Percentiles rank a stretch among this genome's conserved stretches.
Conservation (phyloP, 2,113 vertebrate genomes). For the Silurus glanis region DNA sequence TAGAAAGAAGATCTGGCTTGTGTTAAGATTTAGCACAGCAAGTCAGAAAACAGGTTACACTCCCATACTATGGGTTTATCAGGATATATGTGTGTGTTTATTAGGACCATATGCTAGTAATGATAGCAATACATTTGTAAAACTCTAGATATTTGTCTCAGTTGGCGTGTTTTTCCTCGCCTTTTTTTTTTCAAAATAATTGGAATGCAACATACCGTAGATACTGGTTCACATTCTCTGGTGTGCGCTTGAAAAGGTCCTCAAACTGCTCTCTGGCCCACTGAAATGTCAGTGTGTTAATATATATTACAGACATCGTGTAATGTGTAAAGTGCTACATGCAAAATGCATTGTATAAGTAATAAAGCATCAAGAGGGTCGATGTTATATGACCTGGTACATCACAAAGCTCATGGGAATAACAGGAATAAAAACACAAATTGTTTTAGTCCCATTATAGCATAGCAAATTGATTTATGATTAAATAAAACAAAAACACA, state of each 20-base stretch:
- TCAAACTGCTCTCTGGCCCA: constrained; percentile 80
- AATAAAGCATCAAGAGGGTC: background rate
- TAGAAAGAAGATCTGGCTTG: constrained; percentile 11
- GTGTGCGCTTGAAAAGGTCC: constrained; percentile 71
- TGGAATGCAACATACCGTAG: constrained; percentile 58
- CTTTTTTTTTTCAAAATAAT: background rate
- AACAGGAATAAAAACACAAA: too few species aligned
- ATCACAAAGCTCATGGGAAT: too few species aligned
- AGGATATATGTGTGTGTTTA: background rate
- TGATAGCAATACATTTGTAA: background rate
- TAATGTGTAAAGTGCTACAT: background rate
- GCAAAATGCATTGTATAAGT: background rate
- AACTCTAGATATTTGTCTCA: background rate
- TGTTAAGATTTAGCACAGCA: constrained; percentile 49
- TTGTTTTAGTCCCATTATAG: background rate
- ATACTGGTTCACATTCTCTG: constrained; percentile 73
- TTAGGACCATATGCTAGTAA: too few species aligned
- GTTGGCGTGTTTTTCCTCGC: background rate
- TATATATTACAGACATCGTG: background rate
- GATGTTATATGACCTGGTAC: background rate
- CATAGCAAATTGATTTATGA: background rate
- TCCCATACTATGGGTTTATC: constrained; percentile 4
- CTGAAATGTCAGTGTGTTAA: constrained; percentile 56
- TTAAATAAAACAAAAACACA: background rate
- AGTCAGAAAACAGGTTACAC: constrained; percentile 33